Base-by-base conservation (phyloP, 2,888 invertebrate genomes). In the Artemia sinica region DNA sequence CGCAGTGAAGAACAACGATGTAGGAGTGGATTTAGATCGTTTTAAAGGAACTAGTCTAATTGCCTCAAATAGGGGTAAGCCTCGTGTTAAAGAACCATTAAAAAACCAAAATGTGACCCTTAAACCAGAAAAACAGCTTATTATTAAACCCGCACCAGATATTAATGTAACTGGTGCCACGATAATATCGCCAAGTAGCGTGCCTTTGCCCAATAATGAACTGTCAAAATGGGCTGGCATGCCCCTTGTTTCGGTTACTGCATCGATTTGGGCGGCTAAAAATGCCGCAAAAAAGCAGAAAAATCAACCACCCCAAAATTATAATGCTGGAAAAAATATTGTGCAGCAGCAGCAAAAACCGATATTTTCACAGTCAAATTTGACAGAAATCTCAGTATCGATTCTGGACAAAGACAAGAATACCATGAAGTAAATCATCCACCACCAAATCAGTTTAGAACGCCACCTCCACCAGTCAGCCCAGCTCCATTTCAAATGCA, bases 161-260 rank as follows among this genome's bases (percentile, higher is more conserved):
- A 58, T 58, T 18, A 58, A 58, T 28, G 63, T 58, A 18, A 58
- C 63, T 28, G 63, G 63, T 58, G 63, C 63, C 8, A 58, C 63
- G 18, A 58, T 58, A 18, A 58, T 58, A 8, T 58, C 63, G 63
- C 28, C 63, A 18, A 58, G n/a, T 8, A 58, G 63, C 28, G 41
- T 41, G 41, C 28, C 63, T 11, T n/a, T 49, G 12, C 66, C 68
- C 13, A n/a, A 28, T 10, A 70, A 71, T 48, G 70, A 69, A n/a
- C 49, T 50, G 28, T 52, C 71, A 14, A 71, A 71, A 73, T 89
- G 89, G 86, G 84, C 88, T 50, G 89, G 88, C 72, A 85, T 87
- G 75, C 89, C 90, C 66, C 82, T 89, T 72, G 87, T 89, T 77
- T 88, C 88, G 67, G 87, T 87, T 80, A 85, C 87, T 58, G 75